Evolutionary conservation across 2,113 vertebrate species (phyloP), one percentile per base, ranked within the genome.

Genomic region (Turdus rufiventris): DNA sequence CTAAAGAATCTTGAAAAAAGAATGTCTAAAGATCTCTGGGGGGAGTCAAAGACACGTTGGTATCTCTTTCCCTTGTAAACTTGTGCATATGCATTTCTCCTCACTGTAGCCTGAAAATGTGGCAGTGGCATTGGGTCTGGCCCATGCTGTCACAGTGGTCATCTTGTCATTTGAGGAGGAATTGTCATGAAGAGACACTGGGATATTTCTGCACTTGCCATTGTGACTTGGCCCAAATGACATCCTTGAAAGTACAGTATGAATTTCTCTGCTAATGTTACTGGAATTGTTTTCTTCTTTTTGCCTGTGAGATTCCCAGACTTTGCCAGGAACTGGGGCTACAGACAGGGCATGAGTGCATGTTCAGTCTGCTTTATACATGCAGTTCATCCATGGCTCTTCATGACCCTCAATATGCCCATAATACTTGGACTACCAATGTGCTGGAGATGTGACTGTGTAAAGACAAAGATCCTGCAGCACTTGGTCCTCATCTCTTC

Each of bases 391-490:
- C 34, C 68, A 14, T 19, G 62, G 74, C 34, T 77, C 23, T 45
- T 18, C 23, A 36, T 38, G 45, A 38, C 36, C 42, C 18, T 88
- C 42, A 34, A 0, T 43, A 13, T 48, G 14, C 10, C 23, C 2
- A 0, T 31, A 12, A 28, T 18, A 9, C 45, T 34, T 61, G 56
- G 9, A 56, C 10, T 48, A 3, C 18, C 15, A 14, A 0, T 5
- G 20, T 66, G 42, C 40, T 61, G 51, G 43, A 65, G 42, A 25
- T 21, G 2, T 29, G 36, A 31, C 5, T 16, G 13, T 33, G 36
- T 66, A 29, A 61, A 70, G 65, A 29, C 29, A 51, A 50, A 56
- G 33, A 43, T 51, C 53, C 65, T 8, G 8, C 12, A 80, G 40
- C 14, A 2, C 34, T 10, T 34, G 54, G 36, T 12, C 10, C 40